Evolutionary conservation across 2,888 invertebrate species (phyloP), one percentile per base, ranked within the genome.

Genomic region (Scaptomyza polygonia): DNA sequence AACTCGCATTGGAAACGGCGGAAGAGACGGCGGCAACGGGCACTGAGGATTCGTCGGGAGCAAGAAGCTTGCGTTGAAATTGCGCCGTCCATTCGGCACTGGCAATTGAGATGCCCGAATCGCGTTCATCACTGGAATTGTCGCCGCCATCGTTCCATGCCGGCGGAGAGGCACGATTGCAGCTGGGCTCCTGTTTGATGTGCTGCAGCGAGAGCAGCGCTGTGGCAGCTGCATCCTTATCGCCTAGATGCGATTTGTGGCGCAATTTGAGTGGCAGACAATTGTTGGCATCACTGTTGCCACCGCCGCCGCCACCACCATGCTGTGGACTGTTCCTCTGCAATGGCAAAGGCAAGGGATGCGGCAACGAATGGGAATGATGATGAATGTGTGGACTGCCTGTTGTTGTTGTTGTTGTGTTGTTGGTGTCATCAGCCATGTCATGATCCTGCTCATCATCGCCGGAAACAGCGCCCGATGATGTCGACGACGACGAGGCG

Each of bases 181-280:
- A 94, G 25, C 95, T 95, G 0, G 96, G 96, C 91, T 97, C 97
- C 89, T 96, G 96, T 90, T 97, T 97, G 89, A 97, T 96, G 89
- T 96, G 96, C 89, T 96, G 96, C 45, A 96, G 93, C 40, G 96
- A 95, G n/a, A 96, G 93, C 61, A 96, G 93, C 12, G 96, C 96
- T 65, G 94, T 94, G 62, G 96, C 96, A 53, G 96, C 96, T 9
- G 97, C 97, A 90, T 97, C 97, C 90, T 97, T 97, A 90, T 97
- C 97, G 9, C 97, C 97, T 68, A 97, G 93, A 89, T 97, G 96
- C 36, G 96, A 96, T 92, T 98, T 98, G 93, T 98, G 97, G 89
- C 98, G 95, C 74, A 98, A 93, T 91, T 98, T 98, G 83, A 97
- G 94, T 3, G 98, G 98, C 90, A 98, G 93, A 84, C 96, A 95